phyloP scores from a whole-genome alignment of 2,113 vertebrate species.

The Noctilio leporinus region DNA sequence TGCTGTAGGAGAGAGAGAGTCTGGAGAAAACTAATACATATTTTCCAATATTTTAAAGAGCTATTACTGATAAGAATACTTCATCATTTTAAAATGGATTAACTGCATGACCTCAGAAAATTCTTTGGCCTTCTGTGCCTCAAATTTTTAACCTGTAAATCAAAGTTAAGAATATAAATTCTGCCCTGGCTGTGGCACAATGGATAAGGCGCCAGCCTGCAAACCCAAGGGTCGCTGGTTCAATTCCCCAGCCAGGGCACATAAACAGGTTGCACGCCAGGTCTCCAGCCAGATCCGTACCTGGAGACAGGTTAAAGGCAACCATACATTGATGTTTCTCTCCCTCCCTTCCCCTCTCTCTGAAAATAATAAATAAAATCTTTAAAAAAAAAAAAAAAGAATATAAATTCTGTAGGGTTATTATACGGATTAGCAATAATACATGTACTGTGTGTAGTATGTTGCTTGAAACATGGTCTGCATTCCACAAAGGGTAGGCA shows the following conservation, averaged over 20 bases:
- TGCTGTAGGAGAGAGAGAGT: neutral
- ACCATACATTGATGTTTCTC: no score
- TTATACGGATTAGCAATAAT: neutral
- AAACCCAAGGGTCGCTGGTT: no score
- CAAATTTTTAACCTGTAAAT: neutral
- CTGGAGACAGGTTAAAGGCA: no score
- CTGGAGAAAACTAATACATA: neutral
- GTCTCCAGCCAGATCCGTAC: no score
- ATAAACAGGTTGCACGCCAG: no score
- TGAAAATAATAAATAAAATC: no score
- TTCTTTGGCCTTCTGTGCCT: neutral
- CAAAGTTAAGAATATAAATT: neutral
- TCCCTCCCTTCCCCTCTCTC: no score
- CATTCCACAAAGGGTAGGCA: fast-evolving
- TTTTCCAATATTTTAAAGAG: neutral
- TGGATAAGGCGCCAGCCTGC: no score
- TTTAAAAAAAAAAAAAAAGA: no score
- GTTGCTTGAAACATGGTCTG: neutral
- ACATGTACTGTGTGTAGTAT: neutral
- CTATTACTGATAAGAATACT: neutral
- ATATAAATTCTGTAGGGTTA: neutral
- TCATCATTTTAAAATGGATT: neutral
- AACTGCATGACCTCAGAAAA: neutral
- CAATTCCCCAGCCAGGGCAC: no score
- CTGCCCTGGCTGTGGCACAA: no score